phyloP scores from a whole-genome alignment of 2,888 invertebrate species.

The Pachymerium ferrugineum region DNA sequence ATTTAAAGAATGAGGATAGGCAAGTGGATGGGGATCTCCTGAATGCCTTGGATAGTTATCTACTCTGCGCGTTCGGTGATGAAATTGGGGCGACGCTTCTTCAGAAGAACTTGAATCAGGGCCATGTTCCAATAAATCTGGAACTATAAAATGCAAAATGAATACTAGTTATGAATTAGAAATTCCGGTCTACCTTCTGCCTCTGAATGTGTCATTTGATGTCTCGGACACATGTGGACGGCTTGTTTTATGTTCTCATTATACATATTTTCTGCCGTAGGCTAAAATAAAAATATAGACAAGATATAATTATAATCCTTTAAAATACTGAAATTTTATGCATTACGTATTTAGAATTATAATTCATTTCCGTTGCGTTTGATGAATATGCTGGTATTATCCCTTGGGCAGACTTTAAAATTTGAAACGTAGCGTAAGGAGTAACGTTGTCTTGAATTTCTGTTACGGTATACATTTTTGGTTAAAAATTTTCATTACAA shows the following conservation, averaged over 20 bases:
- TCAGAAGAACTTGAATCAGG: constrained; percentile 27
- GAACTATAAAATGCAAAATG: constrained; percentile 2
- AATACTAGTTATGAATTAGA: neutral
- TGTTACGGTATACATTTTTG: neutral
- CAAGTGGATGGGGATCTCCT: constrained; percentile 23
- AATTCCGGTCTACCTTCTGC: neutral
- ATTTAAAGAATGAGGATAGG: neutral
- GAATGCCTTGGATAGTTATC: neutral
- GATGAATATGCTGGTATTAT: constrained; percentile 8
- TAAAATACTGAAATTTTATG: too few species aligned
- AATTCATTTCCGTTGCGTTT: neutral
- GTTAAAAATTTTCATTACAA: neutral
- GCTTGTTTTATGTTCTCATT: constrained; percentile 17
- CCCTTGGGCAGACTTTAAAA: constrained; percentile 12
- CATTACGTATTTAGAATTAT: constrained; percentile 17
- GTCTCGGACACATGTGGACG: constrained; percentile 27
- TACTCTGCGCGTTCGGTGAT: constrained; percentile 9
- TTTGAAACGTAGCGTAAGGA: constrained; percentile 29
- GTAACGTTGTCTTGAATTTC: constrained; percentile 24
- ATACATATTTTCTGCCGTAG: constrained; percentile 11
- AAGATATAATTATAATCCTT: too few species aligned
- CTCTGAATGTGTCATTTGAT: neutral
- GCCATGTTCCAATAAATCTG: constrained; percentile 28
- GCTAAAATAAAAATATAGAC: too few species aligned
- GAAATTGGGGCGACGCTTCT: constrained; percentile 5